These are phyloP conservation scores for Phyllotreta cruciferae DNA, from an alignment of 2,888 invertebrate species.

Conservation along the genomic window DNA sequence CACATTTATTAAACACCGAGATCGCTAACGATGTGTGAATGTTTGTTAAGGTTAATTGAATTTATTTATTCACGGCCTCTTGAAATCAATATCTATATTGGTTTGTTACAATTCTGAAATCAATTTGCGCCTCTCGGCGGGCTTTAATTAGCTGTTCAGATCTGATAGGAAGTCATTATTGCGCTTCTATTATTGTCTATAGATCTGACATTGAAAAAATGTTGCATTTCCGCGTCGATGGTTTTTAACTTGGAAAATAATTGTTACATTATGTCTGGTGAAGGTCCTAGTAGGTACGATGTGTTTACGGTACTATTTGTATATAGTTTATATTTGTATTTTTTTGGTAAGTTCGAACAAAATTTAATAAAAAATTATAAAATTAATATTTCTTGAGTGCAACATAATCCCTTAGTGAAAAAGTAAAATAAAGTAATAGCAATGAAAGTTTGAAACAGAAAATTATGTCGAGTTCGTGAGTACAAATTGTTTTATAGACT, in stretches of 20 bases:
- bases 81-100: too few species aligned
- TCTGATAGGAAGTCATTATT: slow-evolving; percentile 29
- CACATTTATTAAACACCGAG: neutral
- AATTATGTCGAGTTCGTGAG: too few species aligned
- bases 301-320: slow-evolving; percentile 32
- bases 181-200: slow-evolving; percentile 36
- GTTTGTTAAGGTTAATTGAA: too few species aligned
- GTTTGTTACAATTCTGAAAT: too few species aligned
- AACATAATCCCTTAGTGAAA: neutral
- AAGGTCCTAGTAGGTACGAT: slow-evolving; percentile 32
- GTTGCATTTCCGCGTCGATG: slow-evolving; percentile 40
- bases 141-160: slow-evolving; percentile 29
- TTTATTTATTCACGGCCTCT: too few species aligned
- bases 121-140: neutral
- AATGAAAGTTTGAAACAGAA: too few species aligned
- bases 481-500: too few species aligned
- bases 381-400: neutral
- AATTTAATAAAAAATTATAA: too few species aligned
- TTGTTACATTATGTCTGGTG: slow-evolving; percentile 28
- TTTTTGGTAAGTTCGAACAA: slow-evolving; percentile 30
- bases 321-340: slow-evolving; percentile 21
- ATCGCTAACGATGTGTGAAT: too few species aligned
- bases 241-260: slow-evolving; percentile 24
- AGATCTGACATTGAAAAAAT: slow-evolving; percentile 43
- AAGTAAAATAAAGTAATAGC: neutral